Evolutionary conservation across 2,888 invertebrate genomes (phyloP).

Genomic region (Trimorus sp.): DNA sequence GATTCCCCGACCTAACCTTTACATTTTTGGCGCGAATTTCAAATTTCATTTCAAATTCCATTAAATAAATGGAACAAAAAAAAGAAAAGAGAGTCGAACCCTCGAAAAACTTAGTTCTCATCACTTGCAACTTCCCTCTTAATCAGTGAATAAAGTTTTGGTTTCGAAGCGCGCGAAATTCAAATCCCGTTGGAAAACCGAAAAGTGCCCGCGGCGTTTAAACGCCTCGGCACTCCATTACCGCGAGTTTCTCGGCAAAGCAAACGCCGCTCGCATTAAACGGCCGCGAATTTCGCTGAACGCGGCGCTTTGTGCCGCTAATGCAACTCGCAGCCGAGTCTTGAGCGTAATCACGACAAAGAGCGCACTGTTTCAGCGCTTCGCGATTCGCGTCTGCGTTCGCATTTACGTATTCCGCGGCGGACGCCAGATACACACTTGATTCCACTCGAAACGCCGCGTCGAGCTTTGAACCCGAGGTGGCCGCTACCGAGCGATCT

Average conservation of each 20-base stretch:
- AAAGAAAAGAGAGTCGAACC: no score
- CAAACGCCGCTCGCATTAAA: slow-evolving; percentile 34
- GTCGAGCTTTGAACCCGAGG: slow-evolving; percentile 73
- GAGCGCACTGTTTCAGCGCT: slow-evolving; percentile 71
- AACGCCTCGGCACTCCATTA: slow-evolving; percentile 20
- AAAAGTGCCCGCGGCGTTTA: background rate
- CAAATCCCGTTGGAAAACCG: no score
- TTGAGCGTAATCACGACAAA: slow-evolving; percentile 74
- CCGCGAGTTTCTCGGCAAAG: slow-evolving; percentile 36
- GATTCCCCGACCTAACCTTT: no score
- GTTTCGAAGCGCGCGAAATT: no score
- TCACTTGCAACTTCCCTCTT: no score
- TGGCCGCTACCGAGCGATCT: slow-evolving; percentile 35
- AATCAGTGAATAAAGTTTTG: no score
- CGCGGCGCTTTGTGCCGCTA: slow-evolving; percentile 72
- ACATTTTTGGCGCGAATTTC: no score
- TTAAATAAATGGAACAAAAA: no score
- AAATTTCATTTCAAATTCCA: no score
- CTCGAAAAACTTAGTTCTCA: no score
- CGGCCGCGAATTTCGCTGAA: slow-evolving; percentile 47
- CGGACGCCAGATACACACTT: slow-evolving; percentile 71
- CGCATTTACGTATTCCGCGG: slow-evolving; percentile 64
- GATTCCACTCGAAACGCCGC: slow-evolving; percentile 75
- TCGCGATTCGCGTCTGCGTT: slow-evolving; percentile 57
- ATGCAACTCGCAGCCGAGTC: slow-evolving; percentile 75